These are phyloP conservation scores for Xiphorhynchus erythropygius DNA, from an alignment of 2,797 vertebrate genomes.

Conservation along the genomic window DNA sequence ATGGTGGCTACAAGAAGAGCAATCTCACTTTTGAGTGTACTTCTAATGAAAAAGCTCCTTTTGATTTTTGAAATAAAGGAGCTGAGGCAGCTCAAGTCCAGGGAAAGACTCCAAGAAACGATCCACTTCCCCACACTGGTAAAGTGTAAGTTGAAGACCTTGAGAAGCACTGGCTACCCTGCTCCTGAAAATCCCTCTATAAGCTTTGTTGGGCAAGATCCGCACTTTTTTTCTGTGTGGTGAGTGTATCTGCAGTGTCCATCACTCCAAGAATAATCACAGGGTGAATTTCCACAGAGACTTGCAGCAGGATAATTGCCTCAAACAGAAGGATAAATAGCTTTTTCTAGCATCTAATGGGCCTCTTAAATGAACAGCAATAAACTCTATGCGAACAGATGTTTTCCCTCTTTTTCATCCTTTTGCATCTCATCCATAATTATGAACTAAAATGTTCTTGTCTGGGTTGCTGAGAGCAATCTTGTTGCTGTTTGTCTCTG, in stretches of 20 bases:
- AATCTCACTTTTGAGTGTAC: not conserved
- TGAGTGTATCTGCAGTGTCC: not conserved
- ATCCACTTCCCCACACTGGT: not conserved
- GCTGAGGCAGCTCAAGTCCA: not conserved
- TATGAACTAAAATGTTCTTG: slow-evolving; percentile 39
- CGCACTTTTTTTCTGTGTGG: accelerated
- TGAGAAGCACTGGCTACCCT: not conserved
- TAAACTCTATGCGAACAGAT: slow-evolving; percentile 47
- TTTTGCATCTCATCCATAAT: slow-evolving; percentile 52
- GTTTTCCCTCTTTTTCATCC: slow-evolving; percentile 30
- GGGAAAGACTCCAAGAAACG: not conserved
- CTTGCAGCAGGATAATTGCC: slow-evolving; percentile 40
- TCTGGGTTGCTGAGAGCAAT: slow-evolving; percentile 44
- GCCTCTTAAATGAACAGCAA: slow-evolving; percentile 35
- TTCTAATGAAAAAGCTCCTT: not conserved
- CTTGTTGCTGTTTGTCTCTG: slow-evolving; percentile 12
- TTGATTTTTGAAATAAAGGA: not conserved
- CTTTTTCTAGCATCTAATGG: slow-evolving; percentile 47
- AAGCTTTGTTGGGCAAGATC: not conserved
- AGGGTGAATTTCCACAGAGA: not conserved
- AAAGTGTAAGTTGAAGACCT: not conserved
- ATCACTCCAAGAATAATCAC: slow-evolving; percentile 11
- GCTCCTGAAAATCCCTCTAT: not conserved
- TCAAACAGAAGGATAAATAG: slow-evolving; percentile 53
- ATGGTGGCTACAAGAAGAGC: not conserved